Base-by-base conservation (phyloP, 2,888 invertebrate species). In the Phrixothrix hirtus region DNA sequence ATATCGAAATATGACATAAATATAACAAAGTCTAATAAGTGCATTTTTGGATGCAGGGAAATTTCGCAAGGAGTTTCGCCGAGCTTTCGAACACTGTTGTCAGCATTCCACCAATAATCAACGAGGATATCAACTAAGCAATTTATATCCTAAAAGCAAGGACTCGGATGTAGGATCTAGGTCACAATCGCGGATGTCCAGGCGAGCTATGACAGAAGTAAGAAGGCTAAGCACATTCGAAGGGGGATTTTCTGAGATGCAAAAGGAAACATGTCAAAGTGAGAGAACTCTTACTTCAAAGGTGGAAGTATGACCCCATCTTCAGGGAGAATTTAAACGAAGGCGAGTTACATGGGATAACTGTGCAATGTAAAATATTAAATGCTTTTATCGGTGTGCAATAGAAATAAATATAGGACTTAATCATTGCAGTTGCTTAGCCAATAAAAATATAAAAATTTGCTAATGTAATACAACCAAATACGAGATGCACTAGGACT, bases 21-120 rank as follows among this genome's bases (percentile, higher is more conserved):
- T n/a, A n/a, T n/a, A n/a, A n/a, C n/a, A n/a, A n/a, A n/a, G n/a
- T n/a, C n/a, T 21, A 21, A 21, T 21, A 21, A 21, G 7, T 21
- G 25, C 30, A 29, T 48, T 48, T 52, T 52, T 52, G 26, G 31
- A 32, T 32, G 5, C 82, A 87, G 88, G 86, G 50, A 87, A 87
- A 78, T 87, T 87, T 72, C 83, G 86, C 5, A 81, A 84, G 57
- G 87, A 87, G 69, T 87, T 87, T 72, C 82, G 82, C 61, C 81
- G 85, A 59, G 84, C 86, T 1, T 83, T 87, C 73, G 84, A 83
- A 72, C 83, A 83, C 66, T 85, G 85, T 59, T 70, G 69, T 44
- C 69, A 69, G 37, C 48, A 60, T 11, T 36, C 47, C 9, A 47
- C 41, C 12, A 30, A 35, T 15, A 50, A 46, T 58, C 74, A 80